Conservation (phyloP, 1,140 invertebrate genomes). For the Neuroterus valhalla region DNA sequence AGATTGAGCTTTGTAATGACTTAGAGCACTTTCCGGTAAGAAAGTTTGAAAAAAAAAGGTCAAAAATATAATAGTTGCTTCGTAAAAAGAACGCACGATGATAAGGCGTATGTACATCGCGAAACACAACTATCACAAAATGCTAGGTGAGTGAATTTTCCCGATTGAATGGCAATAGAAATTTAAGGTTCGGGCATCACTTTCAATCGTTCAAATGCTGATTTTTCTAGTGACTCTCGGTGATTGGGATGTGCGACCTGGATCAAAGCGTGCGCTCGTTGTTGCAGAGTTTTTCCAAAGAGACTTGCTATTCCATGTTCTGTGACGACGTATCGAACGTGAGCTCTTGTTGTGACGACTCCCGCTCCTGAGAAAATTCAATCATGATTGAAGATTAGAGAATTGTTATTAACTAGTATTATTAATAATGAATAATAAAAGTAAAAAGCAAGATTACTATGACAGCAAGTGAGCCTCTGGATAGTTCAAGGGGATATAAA, state of each 20-base stretch:
- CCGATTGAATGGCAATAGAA: not conserved
- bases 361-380: slow-evolving; percentile 83
- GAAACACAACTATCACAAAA: slow-evolving; percentile 10
- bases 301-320: slow-evolving; percentile 94
- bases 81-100: not conserved
- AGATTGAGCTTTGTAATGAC: not conserved
- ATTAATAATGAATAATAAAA: no score
- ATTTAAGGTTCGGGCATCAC: slow-evolving; percentile 82
- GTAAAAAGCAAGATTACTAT: no score
- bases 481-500: no score
- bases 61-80: slow-evolving; percentile 1
- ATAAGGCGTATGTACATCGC: slow-evolving; percentile 4
- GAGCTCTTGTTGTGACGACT: slow-evolving; percentile 93
- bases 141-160: slow-evolving; percentile 7
- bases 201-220: slow-evolving; percentile 92
- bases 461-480: no score
- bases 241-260: slow-evolving; percentile 94
- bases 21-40: not conserved
- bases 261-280: slow-evolving; percentile 93
- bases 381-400: not conserved
- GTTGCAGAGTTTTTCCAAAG: slow-evolving; percentile 93
- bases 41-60: slow-evolving; percentile 14
- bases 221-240: slow-evolving; percentile 89
- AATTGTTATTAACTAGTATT: no score
- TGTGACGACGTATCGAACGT: slow-evolving; percentile 95